Base-by-base conservation (phyloP, 2,888 invertebrate genomes). In the Deilephila porcellus region DNA sequence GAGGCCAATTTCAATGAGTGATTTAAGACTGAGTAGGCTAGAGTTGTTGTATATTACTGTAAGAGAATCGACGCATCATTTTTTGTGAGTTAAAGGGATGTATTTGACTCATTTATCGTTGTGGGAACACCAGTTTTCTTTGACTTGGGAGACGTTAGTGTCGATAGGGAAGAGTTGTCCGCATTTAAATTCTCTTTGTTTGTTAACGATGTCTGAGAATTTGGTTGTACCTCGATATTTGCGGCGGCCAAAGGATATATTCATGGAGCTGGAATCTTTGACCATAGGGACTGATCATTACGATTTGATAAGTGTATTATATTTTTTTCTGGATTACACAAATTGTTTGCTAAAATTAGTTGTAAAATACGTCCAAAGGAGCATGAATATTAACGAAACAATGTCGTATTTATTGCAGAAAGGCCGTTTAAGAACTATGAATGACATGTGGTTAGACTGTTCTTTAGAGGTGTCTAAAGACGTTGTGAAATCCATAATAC, bases 21-120 rank as follows among this genome's bases (percentile, higher is more conserved):
- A 93, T 64, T 84, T 93, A 63, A 85, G 87, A 71, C 84, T 95
- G 60, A 85, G 82, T 74, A 87, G 89, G 75, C 83, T 95, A 75
- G 90, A 93, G 81, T 86, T 95, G 75, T 93, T 94, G 0, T 95
- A 94, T 85, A 95, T 94, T 82, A 90, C 93, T 71, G 94, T 88
- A 76, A 86, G 92, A 59, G 86, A 90, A 76, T 88, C 93, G 1
- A 88, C 95, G 86, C 88, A 90, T 73, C 87, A 89, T 45, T 89
- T 95, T 70, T 79, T 95, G 62, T 79, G 81, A 2, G 83, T 90
- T 3, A 95, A 95, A 85, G 95, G 95, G 4, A 81, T 76, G 70
- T 91, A 92, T 81, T 86, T 95, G 74, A 93, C 94, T 67, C 91
- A 94, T 80, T 95, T 95, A 74, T 91, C 93, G 0, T 78, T 95